Evolutionary conservation across 2,888 invertebrate genomes (phyloP), one percentile per base, ranked within the genome.

Genomic region (Platycheirus albimanus): DNA sequence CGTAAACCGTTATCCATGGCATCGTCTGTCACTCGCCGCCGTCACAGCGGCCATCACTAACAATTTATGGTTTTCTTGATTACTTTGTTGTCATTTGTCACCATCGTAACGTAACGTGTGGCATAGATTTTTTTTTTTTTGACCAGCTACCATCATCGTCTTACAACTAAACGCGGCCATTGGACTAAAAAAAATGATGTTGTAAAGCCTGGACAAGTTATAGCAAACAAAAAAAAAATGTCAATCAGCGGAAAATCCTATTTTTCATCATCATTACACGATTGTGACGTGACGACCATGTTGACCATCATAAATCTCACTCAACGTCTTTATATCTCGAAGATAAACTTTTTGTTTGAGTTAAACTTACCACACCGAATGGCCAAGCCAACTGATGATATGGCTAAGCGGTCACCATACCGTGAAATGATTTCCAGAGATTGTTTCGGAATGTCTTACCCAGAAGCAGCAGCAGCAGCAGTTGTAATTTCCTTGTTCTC

Each of bases 381-480:
- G n/a, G n/a, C n/a, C 47, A 10, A 20, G 6, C 2, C 11, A 13
- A 8, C 11, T 10, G 24, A 1, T n/a, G 5, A 8, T 33, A 17
- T 8, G 20, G 28, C 47, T 17, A 49, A 47, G 41, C 30, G 61
- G 81, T 71, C 81, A 81, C 71, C 19, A 67, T 52, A 83, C 81
- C 81, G 81, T 83, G 81, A 83, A 83, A 83, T 72, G 63, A 72
- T 78, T 78, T 72, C 51, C 45, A 64, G 76, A 66, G 76, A 66
- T 78, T 78, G 72, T 78, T 78, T 71, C 63, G 77, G 77, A 77
- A 81, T 72, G 47, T 54, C 71, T 81, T 81, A n/a, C n/a, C n/a
- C n/a, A n/a, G n/a, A n/a, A n/a, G n/a, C n/a, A n/a, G n/a, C n/a
- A n/a, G n/a, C n/a, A n/a, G n/a, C 28, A 28, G 78, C 61, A 45